Evolutionary conservation across 2,888 invertebrate species (phyloP), one percentile per base, ranked within the genome.

Genomic region (Panopea generosa): DNA sequence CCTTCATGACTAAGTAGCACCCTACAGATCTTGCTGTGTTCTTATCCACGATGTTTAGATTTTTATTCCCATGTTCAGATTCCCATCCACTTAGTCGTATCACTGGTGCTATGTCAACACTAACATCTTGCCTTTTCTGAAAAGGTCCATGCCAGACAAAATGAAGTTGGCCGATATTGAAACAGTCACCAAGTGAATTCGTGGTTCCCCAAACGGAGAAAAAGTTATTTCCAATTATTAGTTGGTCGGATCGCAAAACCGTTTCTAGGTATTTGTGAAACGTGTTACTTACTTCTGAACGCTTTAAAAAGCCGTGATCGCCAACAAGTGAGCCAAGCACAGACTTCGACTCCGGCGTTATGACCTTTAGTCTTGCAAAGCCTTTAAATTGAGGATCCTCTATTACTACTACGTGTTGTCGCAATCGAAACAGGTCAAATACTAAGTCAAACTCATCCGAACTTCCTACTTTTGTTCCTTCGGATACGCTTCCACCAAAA

Each of bases 1-100:
- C 62, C 38, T 71, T 71, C 70, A 71, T 71, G 57, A 71, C 27
- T 14, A 71, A 27, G 38, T 71, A 71, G 24, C 63, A 71, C 20
- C 70, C 70, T 16, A 33, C 38, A 0, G 63, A 40, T 22, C 20
- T 22, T 3, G 40, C 62, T 24, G 29, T 33, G 9, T 38, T 14
- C 47, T 49, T 47, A 7, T 63, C 24, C 4, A 71, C 20, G 16
- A 33, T 33, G 6, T 33, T 33, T 11, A 11, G 4, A 33, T 33
- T 11, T 7, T 4, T 33, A 33, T 7, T 62, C 11, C 22, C 11
- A 33, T 71, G 29, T 22, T 9, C 6, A 24, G 70, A 38, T 16
- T 56, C 38, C 70, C 70, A 71, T 2, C 26, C 63, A 29, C 7
- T 24, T 4, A 56, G 11, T 50, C 63, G 45, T 11, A 71, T 20